These are phyloP conservation scores for Colaptes auratus DNA, from an alignment of 2,113 vertebrate species.

Conservation along the genomic window DNA sequence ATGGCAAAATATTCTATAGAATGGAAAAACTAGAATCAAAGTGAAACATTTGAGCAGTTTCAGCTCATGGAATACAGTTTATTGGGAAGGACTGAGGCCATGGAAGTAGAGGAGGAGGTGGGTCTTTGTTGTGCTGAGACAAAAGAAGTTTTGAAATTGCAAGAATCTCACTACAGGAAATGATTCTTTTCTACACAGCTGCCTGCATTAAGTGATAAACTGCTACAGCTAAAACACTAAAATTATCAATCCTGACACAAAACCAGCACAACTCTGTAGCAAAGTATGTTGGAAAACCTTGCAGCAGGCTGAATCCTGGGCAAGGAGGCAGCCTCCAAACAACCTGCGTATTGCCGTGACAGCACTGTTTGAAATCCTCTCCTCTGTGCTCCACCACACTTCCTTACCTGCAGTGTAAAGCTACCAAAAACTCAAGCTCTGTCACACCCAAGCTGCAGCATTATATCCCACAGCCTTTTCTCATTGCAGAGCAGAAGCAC, in stretches of 20 bases:
- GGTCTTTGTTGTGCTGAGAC: not conserved
- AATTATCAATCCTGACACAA: not conserved
- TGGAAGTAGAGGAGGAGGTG: not conserved
- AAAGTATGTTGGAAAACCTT: not conserved
- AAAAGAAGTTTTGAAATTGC: not conserved
- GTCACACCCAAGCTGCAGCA: not conserved
- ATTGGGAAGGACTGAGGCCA: too few relatives aligned
- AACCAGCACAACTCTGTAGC: not conserved
- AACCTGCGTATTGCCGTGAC: rapidly evolving
- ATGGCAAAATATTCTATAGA: not conserved
- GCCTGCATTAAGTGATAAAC: not conserved
- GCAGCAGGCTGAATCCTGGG: not conserved
- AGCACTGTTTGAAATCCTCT: not conserved
- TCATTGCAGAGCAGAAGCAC: not conserved
- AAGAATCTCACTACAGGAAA: not conserved
- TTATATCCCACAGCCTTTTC: not conserved
- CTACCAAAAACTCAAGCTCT: not conserved
- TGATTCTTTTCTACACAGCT: not conserved
- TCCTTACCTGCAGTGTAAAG: not conserved
- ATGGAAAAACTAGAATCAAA: not conserved
- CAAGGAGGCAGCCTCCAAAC: not conserved
- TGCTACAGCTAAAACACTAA: not conserved
- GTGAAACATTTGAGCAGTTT: not conserved
- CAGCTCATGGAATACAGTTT: not conserved
- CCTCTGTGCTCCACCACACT: not conserved